Evolutionary conservation across 2,888 invertebrate genomes (phyloP), one percentile per base, ranked within the genome.

Genomic region (Pachydiplax longipennis): DNA sequence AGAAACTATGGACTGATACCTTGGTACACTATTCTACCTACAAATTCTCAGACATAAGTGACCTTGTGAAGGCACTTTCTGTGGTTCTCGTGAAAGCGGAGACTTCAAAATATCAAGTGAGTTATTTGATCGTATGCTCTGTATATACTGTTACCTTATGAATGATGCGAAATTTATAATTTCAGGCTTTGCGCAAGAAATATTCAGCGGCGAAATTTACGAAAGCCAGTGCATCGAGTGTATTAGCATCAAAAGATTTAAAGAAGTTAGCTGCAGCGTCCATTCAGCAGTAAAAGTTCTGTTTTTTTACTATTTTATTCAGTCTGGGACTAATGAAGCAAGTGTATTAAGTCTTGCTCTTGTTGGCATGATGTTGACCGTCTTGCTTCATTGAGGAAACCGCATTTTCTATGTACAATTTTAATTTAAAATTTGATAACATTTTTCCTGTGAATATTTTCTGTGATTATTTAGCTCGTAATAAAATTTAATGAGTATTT

Each of bases 11-110:
- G 98, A 97, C 96, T 0, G 95, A 96, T 22, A 97, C 97, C 0
- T 94, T 99, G 91, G 94, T 94, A 12, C 96, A 96, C 94, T 98
- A 98, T 93, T 97, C 98, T 13, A 95, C 95, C 1, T 98, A 98
- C 93, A 94, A 95, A 0, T 95, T 97, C 31, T 94, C 95, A 1
- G 95, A 97, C 90, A 94, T 99, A 82, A 94, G 96, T 81, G 96
- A 97, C 0, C 95, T 97, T 37, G 95, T 97, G 31, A 94, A 95
- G 82, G 95, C 96, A 92, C 94, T 98, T 91, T 97, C 98, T 0
- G 94, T 94, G 91, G 94, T 97, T 91, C 95, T 98, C 10, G 93
- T 95, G 0, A 96, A 96, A 93, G 96, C 96, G n/a, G 96, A 96
- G 22, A 95, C 95, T 37, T 95, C 96, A 25, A 97, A 97, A 93